Conservation (phyloP, 1,140 invertebrate species). For the Elymnias hypermnestra region DNA sequence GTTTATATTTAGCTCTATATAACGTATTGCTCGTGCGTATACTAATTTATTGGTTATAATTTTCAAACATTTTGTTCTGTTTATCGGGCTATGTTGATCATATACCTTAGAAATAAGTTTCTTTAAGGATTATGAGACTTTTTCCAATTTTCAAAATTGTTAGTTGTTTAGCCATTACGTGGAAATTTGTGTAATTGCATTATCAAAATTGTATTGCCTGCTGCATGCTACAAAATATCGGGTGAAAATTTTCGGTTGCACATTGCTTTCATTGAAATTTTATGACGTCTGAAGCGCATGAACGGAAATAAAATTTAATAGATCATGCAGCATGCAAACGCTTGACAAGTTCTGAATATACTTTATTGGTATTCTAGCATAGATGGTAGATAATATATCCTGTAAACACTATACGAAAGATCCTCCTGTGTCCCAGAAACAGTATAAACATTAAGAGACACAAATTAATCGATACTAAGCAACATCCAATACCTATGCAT, state of each 20-base stretch:
- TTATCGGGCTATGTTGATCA: conserved; percentile 30
- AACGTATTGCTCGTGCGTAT: conserved; percentile 42
- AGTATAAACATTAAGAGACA: conserved; percentile 44
- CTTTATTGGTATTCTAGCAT: conserved; percentile 13
- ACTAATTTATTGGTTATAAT: conserved; percentile 44
- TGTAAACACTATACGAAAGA: conserved; percentile 31
- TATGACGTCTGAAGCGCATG: conserved; percentile 53
- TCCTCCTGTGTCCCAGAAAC: conserved; percentile 27
- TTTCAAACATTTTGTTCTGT: conserved; percentile 26
- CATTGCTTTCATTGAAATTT: conserved; percentile 49
- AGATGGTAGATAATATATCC: conserved; percentile 11
- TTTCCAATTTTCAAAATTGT: conserved; percentile 3
- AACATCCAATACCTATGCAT: no score
- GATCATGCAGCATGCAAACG: conserved; percentile 73
- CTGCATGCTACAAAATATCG: conserved; percentile 60
- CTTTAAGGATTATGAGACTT: conserved; percentile 1
- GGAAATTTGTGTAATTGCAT: conserved; percentile 19
- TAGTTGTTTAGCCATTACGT: conserved; percentile 10
- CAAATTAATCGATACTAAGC: conserved; percentile 50
- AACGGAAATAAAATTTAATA: conserved; percentile 39
- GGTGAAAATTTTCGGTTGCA: conserved; percentile 40
- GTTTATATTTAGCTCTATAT: conserved; percentile 45
- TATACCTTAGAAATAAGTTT: conserved; percentile 43
- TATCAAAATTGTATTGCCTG: conserved; percentile 59
- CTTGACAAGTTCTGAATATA: conserved; percentile 34